Evolutionary conservation across 2,888 invertebrate species (phyloP).

Genomic region (Mimumesa dahlbomi): DNA sequence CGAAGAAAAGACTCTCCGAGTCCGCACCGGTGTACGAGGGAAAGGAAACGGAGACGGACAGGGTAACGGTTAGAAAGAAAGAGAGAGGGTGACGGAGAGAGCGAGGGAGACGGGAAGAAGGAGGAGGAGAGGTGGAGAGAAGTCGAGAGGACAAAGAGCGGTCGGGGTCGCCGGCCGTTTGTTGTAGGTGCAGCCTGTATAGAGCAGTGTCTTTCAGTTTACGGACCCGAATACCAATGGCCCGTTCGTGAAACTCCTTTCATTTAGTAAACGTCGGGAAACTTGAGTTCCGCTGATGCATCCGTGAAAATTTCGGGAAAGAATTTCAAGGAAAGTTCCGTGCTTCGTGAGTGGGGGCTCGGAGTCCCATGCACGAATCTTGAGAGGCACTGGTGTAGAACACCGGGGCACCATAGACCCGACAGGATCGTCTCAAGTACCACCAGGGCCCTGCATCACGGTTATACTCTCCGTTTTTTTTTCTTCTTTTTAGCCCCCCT

Average conservation of each 20-base stretch:
- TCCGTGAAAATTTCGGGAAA: not conserved
- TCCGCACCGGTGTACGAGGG: constrained; percentile 12
- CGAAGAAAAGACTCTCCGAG: constrained; percentile 34
- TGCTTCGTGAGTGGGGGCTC: no score
- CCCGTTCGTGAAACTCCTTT: no score
- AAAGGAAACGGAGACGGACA: constrained; percentile 12
- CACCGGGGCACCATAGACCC: constrained; percentile 30
- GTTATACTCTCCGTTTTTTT: not conserved
- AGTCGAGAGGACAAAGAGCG: constrained; percentile 66
- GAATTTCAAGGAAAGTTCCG: no score
- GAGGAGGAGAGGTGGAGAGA: constrained; percentile 24
- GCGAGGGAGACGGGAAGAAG: constrained; percentile 35
- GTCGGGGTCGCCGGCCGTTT: constrained; percentile 70
- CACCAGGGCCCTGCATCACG: constrained; percentile 1
- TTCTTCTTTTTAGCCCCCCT: not conserved
- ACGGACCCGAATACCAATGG: not conserved
- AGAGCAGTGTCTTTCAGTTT: constrained; percentile 42
- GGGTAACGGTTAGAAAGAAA: not conserved
- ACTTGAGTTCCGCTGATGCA: not conserved
- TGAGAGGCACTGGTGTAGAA: constrained; percentile 25
- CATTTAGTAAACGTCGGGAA: no score
- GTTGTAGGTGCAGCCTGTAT: constrained; percentile 63
- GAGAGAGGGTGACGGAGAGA: constrained; percentile 9
- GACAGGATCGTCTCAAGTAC: constrained; percentile 40
- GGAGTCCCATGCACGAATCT: not conserved